phyloP scores from a whole-genome alignment of 2,888 invertebrate genomes.

The Sceliomorpha sp. region DNA sequence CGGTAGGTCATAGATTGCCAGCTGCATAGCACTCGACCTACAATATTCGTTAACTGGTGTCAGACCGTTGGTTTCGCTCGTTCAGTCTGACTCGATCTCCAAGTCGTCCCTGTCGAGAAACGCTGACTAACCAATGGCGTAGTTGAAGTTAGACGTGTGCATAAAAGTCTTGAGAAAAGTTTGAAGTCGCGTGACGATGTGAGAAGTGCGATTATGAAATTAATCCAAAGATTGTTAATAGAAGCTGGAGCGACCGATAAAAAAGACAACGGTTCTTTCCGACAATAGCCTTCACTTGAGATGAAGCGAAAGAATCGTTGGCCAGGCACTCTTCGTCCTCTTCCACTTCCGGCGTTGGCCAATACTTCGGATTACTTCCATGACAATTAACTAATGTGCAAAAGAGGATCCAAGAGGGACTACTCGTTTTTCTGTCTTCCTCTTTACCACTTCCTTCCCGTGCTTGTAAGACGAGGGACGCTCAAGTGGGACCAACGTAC shows the following conservation, averaged over 20 bases:
- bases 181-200: conserved; percentile 17
- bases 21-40: background rate
- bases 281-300: conserved; percentile 17
- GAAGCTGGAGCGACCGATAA: background rate
- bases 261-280: conserved; percentile 21
- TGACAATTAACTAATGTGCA: conserved; percentile 29
- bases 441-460: conserved; percentile 13
- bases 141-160: conserved; percentile 24
- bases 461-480: conserved; percentile 7
- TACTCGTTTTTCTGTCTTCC: too few species aligned
- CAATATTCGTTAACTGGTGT: conserved; percentile 3
- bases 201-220: conserved; percentile 14
- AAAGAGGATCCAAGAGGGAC: conserved; percentile 14
- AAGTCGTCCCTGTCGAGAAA: conserved; percentile 8
- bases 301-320: conserved; percentile 34
- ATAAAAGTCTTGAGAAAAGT: conserved; percentile 23
- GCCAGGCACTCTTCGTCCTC: background rate
- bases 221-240: background rate
- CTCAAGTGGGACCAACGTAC: conserved; percentile 25
- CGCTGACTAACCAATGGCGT: conserved; percentile 22
- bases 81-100: conserved; percentile 32
- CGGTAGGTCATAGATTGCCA: background rate
- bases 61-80: conserved; percentile 4
- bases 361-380: conserved; percentile 11
- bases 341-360: conserved; percentile 8